Evolutionary conservation across 2,888 invertebrate genomes (phyloP), one percentile per base, ranked within the genome.

Genomic region (Pyrrhia umbra): DNA sequence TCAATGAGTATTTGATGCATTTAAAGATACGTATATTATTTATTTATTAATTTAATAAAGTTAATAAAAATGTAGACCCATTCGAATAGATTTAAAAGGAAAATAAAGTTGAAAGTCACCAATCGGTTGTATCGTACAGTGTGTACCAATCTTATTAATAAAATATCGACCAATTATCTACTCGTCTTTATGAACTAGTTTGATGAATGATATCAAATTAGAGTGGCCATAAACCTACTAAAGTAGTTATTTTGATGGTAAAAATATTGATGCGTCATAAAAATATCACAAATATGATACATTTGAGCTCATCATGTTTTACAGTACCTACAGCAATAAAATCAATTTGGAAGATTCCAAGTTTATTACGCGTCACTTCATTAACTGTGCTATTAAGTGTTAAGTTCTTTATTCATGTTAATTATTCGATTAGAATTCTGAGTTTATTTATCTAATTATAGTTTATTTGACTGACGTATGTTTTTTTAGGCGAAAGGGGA

Each of bases 251-350:
- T 75, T 74, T 66, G 74, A 77, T 81, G 73, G 63, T 79, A 81
- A 81, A 84, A 85, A 81, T 81, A 81, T 82, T 82, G 81, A 79
- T 79, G 73, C 50, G 71, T 69, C 55, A 68, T 83, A 83, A 82
- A 84, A 55, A 69, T 75, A 82, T 76, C 75, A 76, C 74, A 79
- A 79, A 81, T 71, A 78, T 78, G 69, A 79, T 75, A 82, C 61
- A 66, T 56, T 61, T 59, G 73, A 69, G 55, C 63, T 81, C 66
- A 83, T 81, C 76, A 75, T 75, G 74, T 71, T 66, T 78, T 75
- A 77, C 74, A 65, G 75, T 71, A 62, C n/a, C n/a, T n/a, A n/a
- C 75, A 67, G 51, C 66, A 74, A 82, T 63, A 50, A 69, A 78
- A 65, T 50, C 62, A 47, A 71, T 75, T 64, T 40, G 21, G 57